Evolutionary conservation across 2,113 vertebrate species (phyloP).

Genomic region (Spea bombifrons): DNA sequence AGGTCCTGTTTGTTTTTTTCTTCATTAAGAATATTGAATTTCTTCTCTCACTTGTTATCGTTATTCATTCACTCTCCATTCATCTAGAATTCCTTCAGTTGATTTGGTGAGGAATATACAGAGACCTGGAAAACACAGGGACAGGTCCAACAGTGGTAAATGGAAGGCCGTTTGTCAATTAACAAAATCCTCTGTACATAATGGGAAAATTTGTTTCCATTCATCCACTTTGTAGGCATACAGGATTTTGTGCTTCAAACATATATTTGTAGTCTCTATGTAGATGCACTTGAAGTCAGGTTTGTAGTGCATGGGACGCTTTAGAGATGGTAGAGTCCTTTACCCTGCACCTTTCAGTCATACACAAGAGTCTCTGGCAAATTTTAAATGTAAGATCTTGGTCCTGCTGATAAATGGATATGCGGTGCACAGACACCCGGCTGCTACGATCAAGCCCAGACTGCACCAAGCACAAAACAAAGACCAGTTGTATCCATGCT

Average conservation of each 20-base stretch:
- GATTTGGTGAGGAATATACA: neutral
- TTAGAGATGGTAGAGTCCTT: constrained; percentile 17
- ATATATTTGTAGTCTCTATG: constrained; percentile 18
- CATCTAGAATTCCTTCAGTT: neutral
- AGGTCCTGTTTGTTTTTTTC: neutral
- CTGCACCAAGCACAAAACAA: constrained; percentile 80
- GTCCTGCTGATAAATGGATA: constrained; percentile 74
- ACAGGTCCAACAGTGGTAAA: constrained; percentile 14
- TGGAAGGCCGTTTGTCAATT: constrained; percentile 22
- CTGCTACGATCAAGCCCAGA: constrained; percentile 73
- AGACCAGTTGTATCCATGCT: constrained; percentile 82
- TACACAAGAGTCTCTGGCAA: constrained; percentile 70
- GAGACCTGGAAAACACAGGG: neutral
- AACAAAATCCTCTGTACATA: constrained; percentile 7
- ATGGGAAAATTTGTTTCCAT: constrained; percentile 2
- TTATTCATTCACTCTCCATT: neutral
- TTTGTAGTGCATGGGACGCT: constrained; percentile 15
- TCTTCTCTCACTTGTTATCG: neutral
- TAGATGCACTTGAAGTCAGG: neutral
- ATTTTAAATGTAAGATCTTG: constrained; percentile 71
- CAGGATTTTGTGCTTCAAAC: constrained; percentile 39
- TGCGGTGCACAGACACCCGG: constrained; percentile 77
- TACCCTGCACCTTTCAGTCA: constrained; percentile 52
- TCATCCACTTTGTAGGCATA: neutral
- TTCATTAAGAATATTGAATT: neutral